A percentile compares a stretch with the other conserved stretches of the same genome.
Conservation (phyloP, 2,797 vertebrate species). For the Lagocephalus sceleratus region DNA sequence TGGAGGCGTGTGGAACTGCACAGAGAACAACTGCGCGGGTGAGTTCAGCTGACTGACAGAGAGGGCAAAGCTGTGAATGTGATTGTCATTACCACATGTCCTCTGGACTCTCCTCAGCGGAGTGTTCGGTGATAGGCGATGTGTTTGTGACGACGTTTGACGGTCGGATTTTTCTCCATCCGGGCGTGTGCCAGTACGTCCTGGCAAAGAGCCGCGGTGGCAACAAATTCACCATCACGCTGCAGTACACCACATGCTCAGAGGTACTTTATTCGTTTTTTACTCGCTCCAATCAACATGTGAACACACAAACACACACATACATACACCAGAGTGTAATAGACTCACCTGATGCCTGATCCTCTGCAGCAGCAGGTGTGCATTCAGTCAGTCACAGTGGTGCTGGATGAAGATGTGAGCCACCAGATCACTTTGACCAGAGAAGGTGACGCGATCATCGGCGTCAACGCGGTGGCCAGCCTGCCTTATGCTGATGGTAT, state of each 20-base stretch:
- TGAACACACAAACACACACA: not conserved
- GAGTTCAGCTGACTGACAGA: conserved; percentile 17
- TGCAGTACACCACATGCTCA: conserved; percentile 89
- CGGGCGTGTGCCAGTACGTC: conserved; percentile 92
- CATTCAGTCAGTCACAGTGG: conserved; percentile 89
- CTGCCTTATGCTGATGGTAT: conserved; percentile 85
- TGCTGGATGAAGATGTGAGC: conserved; percentile 89
- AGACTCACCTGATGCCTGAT: conserved; percentile 1
- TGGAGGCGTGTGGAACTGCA: conserved; percentile 96
- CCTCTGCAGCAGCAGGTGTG: conserved; percentile 84
- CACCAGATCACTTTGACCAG: conserved; percentile 89
- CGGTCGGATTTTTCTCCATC: conserved; percentile 92
- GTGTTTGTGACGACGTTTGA: conserved; percentile 95
- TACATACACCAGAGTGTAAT: not conserved
- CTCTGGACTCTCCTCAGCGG: conserved; percentile 68
- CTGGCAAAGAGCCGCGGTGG: conserved; percentile 88
- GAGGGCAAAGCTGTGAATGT: not conserved
- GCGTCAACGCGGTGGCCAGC: conserved; percentile 80
- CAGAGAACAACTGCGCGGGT: conserved; percentile 95
- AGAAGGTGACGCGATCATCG: conserved; percentile 87
- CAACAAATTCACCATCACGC: conserved; percentile 88
- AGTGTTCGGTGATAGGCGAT: conserved; percentile 89
- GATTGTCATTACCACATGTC: not conserved
- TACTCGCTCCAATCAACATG: too few relatives aligned
- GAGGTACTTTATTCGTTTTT: conserved; percentile 84